A percentile compares a stretch with the other conserved stretches of the same genome.
Evolutionary conservation across 2,113 vertebrate genomes (phyloP).

Genomic region (Malaclemys terrapin): DNA sequence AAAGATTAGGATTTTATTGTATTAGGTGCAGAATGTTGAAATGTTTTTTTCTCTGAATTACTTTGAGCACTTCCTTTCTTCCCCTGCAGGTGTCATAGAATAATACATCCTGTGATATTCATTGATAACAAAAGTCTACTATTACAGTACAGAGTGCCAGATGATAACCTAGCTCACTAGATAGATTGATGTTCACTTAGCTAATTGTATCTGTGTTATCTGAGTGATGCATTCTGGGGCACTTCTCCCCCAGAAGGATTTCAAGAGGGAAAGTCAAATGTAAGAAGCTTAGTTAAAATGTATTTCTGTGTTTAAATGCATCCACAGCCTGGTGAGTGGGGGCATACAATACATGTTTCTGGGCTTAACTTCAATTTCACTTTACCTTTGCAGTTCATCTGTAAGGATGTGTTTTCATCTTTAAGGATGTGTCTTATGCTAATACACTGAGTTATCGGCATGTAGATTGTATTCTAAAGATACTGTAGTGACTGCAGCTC

Average conservation of each 20-base stretch:
- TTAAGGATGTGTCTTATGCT: neutral
- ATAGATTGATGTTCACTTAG: fast-evolving
- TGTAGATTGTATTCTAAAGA: neutral
- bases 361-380: neutral
- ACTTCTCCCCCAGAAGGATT: neutral
- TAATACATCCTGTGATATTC: neutral
- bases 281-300: neutral
- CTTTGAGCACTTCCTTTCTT: neutral
- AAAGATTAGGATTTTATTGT: neutral
- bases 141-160: neutral
- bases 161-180: neutral
- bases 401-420: neutral
- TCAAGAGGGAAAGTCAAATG: neutral
- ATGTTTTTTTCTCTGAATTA: neutral
- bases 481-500: neutral
- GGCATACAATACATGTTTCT: neutral
- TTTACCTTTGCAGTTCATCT: neutral
- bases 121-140: neutral
- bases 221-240: neutral
- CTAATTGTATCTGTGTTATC: neutral
- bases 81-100: neutral
- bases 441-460: neutral
- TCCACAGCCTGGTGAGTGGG: neutral
- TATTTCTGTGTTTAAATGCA: neutral
- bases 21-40: neutral